Evolutionary conservation across 2,888 invertebrate species (phyloP).

Genomic region (Rhaphigaster nebulosa): DNA sequence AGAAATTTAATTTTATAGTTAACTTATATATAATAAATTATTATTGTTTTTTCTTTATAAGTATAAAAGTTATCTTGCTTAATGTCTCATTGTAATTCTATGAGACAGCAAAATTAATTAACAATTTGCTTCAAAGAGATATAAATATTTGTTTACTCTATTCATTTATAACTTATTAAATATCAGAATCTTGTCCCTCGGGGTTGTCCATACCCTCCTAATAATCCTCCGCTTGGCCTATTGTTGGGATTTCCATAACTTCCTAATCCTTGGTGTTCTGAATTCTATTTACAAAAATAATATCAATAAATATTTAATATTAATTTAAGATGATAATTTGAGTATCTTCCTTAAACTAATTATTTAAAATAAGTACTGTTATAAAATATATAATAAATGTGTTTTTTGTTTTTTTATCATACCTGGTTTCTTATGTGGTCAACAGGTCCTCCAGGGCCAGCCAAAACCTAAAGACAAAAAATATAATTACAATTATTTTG

Average conservation of each 20-base stretch:
- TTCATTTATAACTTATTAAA: background rate
- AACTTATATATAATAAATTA: background rate
- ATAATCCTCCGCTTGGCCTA: background rate
- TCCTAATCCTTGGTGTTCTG: conserved; percentile 7
- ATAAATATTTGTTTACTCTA: background rate
- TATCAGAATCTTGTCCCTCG: conserved; percentile 12
- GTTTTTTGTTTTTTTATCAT: background rate
- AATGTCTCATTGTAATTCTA: background rate
- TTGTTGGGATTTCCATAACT: conserved; percentile 17
- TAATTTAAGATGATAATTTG: background rate
- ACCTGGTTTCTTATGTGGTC: conserved; percentile 60
- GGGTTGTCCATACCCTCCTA: conserved; percentile 1
- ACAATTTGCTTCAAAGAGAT: background rate
- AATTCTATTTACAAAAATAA: background rate
- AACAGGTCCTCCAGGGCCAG: conserved; percentile 70
- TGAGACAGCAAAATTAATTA: background rate
- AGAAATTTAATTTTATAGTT: background rate
- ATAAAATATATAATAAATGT: too few relatives aligned
- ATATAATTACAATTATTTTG: background rate
- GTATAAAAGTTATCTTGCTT: background rate
- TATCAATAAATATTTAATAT: background rate
- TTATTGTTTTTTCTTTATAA: background rate
- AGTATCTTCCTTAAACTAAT: background rate
- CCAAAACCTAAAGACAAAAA: conserved; percentile 68
- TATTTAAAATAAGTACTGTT: background rate